phyloP scores from a whole-genome alignment of 2,113 vertebrate genomes.

The Acanthochromis polyacanthus region DNA sequence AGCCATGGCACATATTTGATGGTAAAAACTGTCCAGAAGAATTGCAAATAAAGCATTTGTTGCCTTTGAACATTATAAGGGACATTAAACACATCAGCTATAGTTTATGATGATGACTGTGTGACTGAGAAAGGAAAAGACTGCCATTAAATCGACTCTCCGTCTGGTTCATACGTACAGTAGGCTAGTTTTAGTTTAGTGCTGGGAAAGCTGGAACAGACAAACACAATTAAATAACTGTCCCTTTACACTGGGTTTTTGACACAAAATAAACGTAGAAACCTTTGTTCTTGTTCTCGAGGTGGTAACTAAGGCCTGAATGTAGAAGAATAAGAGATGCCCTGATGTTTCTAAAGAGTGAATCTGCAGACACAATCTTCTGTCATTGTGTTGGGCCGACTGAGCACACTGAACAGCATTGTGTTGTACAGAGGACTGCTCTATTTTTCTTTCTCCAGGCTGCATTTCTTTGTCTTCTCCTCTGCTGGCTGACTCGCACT shows the following conservation, averaged over 20 bases:
- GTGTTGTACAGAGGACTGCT: slow-evolving; percentile 30
- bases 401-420: slow-evolving; percentile 57
- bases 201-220: slow-evolving; percentile 46
- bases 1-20: slow-evolving; percentile 53
- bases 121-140: slow-evolving; percentile 16
- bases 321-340: slow-evolving; percentile 54
- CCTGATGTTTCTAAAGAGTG: slow-evolving; percentile 67
- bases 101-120: slow-evolving; percentile 18
- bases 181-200: slow-evolving; percentile 21
- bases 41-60: neutral
- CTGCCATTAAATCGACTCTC: slow-evolving; percentile 1
- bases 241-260: slow-evolving; percentile 22
- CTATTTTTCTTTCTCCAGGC: slow-evolving; percentile 70
- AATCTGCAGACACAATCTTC: slow-evolving; percentile 68
- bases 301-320: slow-evolving; percentile 69
- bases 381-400: slow-evolving; percentile 60
- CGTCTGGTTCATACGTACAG: slow-evolving; percentile 24
- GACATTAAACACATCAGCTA: slow-evolving; percentile 12
- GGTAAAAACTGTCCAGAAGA: neutral
- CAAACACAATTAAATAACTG: slow-evolving; percentile 29
- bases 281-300: slow-evolving; percentile 36
- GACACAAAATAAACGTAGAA: slow-evolving; percentile 54
- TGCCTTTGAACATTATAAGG: slow-evolving; percentile 19
- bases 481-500: slow-evolving; percentile 53
- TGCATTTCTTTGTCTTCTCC: slow-evolving; percentile 71